Conservation (phyloP, 37 sponge, comb jelly and placozoan genomes). For the Halisarca cf. caerulea region DNA sequence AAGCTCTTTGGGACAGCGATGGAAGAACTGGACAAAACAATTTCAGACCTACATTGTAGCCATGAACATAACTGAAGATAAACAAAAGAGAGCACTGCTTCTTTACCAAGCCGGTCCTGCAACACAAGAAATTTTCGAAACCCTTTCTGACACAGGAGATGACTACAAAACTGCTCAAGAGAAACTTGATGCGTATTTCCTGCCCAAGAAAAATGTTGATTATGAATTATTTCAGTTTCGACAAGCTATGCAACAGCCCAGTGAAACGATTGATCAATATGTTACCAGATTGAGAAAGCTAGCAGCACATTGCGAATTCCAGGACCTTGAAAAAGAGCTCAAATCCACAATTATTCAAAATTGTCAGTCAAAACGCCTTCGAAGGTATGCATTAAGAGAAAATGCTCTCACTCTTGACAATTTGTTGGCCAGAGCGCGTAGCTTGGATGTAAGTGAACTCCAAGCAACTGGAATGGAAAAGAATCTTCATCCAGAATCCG, state of each 20-base stretch:
- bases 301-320: conserved; percentile 32
- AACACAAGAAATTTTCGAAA: conserved; percentile 34
- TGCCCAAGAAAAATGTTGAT: conserved; percentile 39
- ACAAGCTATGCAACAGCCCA: conserved; percentile 13
- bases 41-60: no score
- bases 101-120: conserved; percentile 35
- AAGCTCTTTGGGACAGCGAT: no score
- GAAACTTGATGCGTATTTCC: conserved; percentile 35
- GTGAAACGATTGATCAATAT: conserved; percentile 51
- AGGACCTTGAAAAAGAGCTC: conserved; percentile 13
- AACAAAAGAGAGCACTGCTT: no score
- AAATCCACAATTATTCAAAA: conserved; percentile 40
- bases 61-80: no score
- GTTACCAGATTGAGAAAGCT: conserved; percentile 29
- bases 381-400: conserved; percentile 36
- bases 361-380: conserved; percentile 30
- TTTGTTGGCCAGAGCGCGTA: no score
- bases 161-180: conserved; percentile 32
- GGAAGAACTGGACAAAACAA: no score
- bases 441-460: no score
- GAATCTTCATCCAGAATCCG: no score
- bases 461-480: no score
- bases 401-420: no score
- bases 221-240: conserved; percentile 50
- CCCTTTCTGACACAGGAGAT: conserved; percentile 18